phyloP scores from a whole-genome alignment of 2,113 vertebrate species.

The Romanogobio albipinnatus region DNA sequence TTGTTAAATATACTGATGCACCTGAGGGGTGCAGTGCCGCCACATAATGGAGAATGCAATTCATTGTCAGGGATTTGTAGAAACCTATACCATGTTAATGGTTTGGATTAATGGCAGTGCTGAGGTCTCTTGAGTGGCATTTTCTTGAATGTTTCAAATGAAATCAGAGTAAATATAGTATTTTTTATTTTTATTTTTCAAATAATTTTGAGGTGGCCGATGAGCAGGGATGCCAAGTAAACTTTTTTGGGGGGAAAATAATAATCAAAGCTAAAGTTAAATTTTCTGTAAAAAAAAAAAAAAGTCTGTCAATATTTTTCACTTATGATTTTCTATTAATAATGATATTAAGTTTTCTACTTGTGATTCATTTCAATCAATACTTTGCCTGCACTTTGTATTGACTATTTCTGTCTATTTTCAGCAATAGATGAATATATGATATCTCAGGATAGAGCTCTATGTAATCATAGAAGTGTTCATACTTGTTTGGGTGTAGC shows the following conservation, averaged over 20 bases:
- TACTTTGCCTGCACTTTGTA: constrained; percentile 37
- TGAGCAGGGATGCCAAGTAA: neutral
- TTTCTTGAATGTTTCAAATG: neutral
- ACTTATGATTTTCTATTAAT: constrained; percentile 38
- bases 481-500: constrained; percentile 38
- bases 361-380: constrained; percentile 52
- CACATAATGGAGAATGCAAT: neutral
- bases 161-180: too few species aligned
- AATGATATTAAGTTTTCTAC: constrained; percentile 44
- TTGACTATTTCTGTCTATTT: constrained; percentile 50
- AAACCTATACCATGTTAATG: neutral
- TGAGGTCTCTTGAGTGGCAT: neutral
- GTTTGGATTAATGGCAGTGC: constrained; percentile 5
- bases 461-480: constrained; percentile 31
- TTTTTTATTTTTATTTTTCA: too few species aligned
- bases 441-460: constrained; percentile 41
- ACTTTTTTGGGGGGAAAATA: neutral
- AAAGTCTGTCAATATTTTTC: neutral
- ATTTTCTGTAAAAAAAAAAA: too few species aligned
- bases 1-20: constrained; percentile 27
- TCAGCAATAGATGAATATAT: constrained; percentile 29
- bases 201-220: neutral
- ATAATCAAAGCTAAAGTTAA: neutral
- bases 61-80: neutral
- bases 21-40: neutral